Evolutionary conservation across 2,113 vertebrate species (phyloP), one percentile per base, ranked within the genome.

Genomic region (Dissostichus mawsoni): DNA sequence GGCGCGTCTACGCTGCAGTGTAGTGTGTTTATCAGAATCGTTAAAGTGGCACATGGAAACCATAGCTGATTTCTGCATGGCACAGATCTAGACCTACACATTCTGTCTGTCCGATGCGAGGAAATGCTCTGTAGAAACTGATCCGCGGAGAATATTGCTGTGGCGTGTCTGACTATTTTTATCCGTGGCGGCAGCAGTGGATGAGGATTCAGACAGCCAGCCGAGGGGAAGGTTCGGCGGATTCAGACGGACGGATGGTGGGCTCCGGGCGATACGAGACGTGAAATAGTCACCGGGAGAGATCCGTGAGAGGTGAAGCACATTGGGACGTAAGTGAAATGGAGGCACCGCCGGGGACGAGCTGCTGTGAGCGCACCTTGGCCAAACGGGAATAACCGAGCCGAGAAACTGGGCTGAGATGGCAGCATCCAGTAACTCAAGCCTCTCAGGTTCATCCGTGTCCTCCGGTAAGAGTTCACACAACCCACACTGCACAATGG

Each of bases 341-440:
- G 94, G 94, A 93, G 75, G 87, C 90, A 79, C 87, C 85, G 73
- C 74, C 81, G 65, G 91, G 78, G 65, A 85, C 67, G 57, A 84
- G 65, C 89, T 69, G 89, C 84, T 80, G 90, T 65, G 80, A 88
- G 85, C 90, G 92, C 93, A 86, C 90, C 92, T 87, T 89, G 91
- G 88, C 65, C 81, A 88, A 69, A 44, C 82, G 73, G 77, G 92
- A 93, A 92, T 96, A 89, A 96, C 80, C 67, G 82, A 84, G 89
- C 63, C 72, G 76, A 41, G 83, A 58, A 81, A 66, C 81, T 29
- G 44, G 69, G 79, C 82, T 74, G 95, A 89, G 87, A 98, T 99
- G 98, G 98, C 98, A 93, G 96, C 97, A 84, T 99, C 98, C 87
- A 99, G 98, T 81, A 98, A 97, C 96, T 99, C 98, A 80, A 99